A percentile compares a stretch with the other conserved stretches of the same genome.
phyloP scores from a whole-genome alignment of 1,140 invertebrate genomes.

The Aphis gossypii region DNA sequence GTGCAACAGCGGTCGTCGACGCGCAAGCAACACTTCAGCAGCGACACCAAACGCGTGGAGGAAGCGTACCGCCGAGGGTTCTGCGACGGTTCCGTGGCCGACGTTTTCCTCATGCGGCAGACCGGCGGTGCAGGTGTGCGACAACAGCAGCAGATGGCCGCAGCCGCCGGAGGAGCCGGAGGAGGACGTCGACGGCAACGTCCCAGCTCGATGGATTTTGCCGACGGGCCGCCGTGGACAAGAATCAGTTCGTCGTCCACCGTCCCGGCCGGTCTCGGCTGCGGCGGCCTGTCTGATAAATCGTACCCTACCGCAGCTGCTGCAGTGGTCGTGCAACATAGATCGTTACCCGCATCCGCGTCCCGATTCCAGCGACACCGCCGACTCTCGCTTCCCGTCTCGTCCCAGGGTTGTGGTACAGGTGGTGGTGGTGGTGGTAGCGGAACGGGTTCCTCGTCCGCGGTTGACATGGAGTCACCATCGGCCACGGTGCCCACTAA shows the following conservation, averaged over 20 bases:
- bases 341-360: slow-evolving; percentile 12
- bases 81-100: slow-evolving; percentile 45
- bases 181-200: slow-evolving; percentile 31
- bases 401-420: background rate
- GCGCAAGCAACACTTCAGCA: slow-evolving; percentile 5
- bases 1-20: background rate
- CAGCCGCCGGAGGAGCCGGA: background rate
- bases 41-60: slow-evolving; percentile 32
- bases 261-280: slow-evolving; percentile 57
- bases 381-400: slow-evolving; percentile 39
- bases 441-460: background rate
- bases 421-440: background rate
- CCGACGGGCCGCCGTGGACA: slow-evolving; percentile 17
- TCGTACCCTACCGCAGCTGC: background rate
- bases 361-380: background rate
- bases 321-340: background rate
- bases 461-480: slow-evolving; percentile 23
- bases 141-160: background rate
- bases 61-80: slow-evolving; percentile 50
- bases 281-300: background rate
- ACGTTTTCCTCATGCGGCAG: slow-evolving; percentile 23
- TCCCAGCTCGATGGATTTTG: background rate
- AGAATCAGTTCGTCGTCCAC: slow-evolving; percentile 55
- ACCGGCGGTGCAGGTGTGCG: background rate
- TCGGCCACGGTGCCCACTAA: slow-evolving; percentile 57